phyloP scores from a whole-genome alignment of 2,888 invertebrate genomes.

The Iselma pallidipennis region DNA sequence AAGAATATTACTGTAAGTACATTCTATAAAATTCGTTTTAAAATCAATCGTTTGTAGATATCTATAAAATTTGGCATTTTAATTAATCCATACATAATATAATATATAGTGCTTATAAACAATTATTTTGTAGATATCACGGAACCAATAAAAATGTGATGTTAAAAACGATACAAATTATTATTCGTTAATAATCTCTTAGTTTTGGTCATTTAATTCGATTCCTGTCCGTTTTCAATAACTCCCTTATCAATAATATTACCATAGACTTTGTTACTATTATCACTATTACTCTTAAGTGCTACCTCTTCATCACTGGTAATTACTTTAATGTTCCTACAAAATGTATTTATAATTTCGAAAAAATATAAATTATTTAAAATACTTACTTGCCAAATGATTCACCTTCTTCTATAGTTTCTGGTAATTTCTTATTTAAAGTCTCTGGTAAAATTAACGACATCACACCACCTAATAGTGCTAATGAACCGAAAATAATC shows the following conservation, averaged over 20 bases:
- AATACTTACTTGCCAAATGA: conserved; percentile 62
- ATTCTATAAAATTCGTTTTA: neutral
- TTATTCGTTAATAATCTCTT: neutral
- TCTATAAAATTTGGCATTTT: neutral
- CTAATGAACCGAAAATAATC: conserved; percentile 54
- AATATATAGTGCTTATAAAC: neutral
- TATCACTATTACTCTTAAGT: neutral
- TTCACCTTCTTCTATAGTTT: conserved; percentile 68
- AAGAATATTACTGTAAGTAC: neutral
- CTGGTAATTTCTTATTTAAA: conserved; percentile 65
- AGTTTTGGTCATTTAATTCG: too few species aligned
- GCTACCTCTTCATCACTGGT: conserved; percentile 16
- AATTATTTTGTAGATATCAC: neutral
- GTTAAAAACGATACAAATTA: neutral
- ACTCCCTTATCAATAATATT: neutral
- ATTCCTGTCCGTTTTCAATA: neutral
- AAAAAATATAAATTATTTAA: neutral
- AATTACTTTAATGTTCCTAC: neutral
- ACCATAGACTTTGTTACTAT: neutral
- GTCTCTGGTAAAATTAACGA: conserved; percentile 69
- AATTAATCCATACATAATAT: neutral
- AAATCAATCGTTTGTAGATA: neutral
- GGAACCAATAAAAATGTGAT: neutral
- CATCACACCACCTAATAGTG: conserved; percentile 62
- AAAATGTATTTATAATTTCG: neutral